Conservation (phyloP, 2,113 vertebrate genomes). For the Ophiodon elongatus region DNA sequence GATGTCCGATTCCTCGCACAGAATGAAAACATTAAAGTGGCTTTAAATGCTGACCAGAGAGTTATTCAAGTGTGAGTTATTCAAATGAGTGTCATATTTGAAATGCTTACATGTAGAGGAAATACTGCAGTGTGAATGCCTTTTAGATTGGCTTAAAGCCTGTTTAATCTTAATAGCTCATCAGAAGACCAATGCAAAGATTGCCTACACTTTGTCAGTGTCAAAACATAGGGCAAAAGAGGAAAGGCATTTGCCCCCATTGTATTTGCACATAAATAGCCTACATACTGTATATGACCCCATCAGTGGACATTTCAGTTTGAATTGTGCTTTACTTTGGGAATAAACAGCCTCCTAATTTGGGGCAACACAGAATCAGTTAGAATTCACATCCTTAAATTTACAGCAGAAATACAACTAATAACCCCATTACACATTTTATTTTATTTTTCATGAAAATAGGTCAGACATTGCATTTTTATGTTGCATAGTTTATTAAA, state of each 20-base stretch:
- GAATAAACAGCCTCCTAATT: conserved; percentile 25
- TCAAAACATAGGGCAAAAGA: neutral
- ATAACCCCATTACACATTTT: neutral
- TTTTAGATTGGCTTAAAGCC: conserved; percentile 26
- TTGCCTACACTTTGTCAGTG: neutral
- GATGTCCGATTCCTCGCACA: conserved; percentile 48
- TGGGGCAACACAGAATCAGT: neutral
- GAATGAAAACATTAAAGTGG: conserved; percentile 41
- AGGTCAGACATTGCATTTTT: neutral
- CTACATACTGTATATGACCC: neutral
- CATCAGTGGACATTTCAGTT: neutral
- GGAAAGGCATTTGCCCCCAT: conserved; percentile 5
- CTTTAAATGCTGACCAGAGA: conserved; percentile 66
- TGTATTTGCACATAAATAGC: conserved; percentile 4
- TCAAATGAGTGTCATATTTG: conserved; percentile 58
- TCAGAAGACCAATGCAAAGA: conserved; percentile 22
- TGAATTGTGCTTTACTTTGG: conserved; percentile 2
- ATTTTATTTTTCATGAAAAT: neutral
- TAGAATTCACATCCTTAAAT: neutral
- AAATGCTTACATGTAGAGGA: conserved; percentile 44
- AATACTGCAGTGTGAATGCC: conserved; percentile 36
- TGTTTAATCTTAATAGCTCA: conserved; percentile 17
- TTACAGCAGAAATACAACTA: neutral
- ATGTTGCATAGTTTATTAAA: too few relatives aligned
- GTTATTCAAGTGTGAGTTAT: conserved; percentile 51